Evolutionary conservation across 2,797 vertebrate species (phyloP), one percentile per base, ranked within the genome.

Genomic region (Bryconaethiops microstoma): DNA sequence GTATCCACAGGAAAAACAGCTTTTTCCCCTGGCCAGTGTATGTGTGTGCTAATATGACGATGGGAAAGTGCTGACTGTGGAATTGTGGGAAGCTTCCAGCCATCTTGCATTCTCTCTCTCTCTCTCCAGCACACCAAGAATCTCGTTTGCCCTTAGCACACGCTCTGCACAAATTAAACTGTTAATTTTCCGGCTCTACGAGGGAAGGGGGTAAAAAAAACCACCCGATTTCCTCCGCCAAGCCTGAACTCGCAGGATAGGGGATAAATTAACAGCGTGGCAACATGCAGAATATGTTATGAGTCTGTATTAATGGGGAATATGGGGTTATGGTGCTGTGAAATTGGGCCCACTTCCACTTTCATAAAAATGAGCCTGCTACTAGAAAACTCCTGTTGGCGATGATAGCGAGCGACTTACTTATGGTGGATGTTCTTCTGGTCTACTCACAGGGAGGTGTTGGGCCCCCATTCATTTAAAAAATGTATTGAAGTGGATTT

Each of bases 271-370:
- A 86, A 85, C 77, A 77, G 29, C 55, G 21, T 57, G 64, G 35
- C 59, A 74, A 85, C 77, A 86, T 59, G 71, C 48, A 7, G 76
- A 87, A 84, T 86, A 84, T 67, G 82, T 83, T 80, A 86, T 76
- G 79, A 82, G 74, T 55, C 67, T 73, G 65, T 54, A 75, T 83
- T 87, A 82, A 86, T 83, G 48, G 78, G 60, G 67, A 82, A 83
- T 81, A 73, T 60, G 76, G 78, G 85, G 85, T 84, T 79, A 84
- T 16, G 63, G 76, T n/a, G 69, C 79, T 82, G 81, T 83, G 82
- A 86, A 86, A 87, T 86, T 84, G 79, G 71, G 77, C 71, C 13
- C 39, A 50, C 71, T 68, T 79, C 67, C 70, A 76, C 75, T 76
- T 86, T 83, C 73, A 76, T 75, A 78, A 80, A 80, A 78, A 82